phyloP scores from a whole-genome alignment of 2,888 invertebrate genomes.

The Eustalomyia histrio region DNA sequence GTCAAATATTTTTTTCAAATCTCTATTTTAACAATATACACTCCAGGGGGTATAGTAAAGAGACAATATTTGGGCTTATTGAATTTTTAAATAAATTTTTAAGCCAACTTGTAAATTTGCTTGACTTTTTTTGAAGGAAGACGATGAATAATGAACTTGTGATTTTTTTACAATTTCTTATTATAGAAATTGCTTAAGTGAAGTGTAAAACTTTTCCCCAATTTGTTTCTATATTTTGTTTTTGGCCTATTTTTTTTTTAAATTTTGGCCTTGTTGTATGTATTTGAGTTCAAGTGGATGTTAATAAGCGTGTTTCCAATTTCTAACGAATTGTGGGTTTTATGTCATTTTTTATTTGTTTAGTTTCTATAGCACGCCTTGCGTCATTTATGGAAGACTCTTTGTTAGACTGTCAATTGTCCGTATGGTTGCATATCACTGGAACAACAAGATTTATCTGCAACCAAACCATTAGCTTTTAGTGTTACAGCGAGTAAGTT shows the following conservation, averaged over 20 bases:
- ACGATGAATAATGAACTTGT: conserved; percentile 25
- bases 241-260: not conserved
- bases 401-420: conserved; percentile 37
- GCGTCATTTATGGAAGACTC: not conserved
- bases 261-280: not conserved
- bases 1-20: not conserved
- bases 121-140: not conserved
- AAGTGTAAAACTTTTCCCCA: conserved; percentile 34
- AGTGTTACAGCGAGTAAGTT: conserved; percentile 21
- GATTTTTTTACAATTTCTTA: conserved; percentile 33
- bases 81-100: not conserved
- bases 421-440: not conserved
- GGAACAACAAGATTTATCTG: conserved; percentile 14
- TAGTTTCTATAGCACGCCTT: conserved; percentile 3
- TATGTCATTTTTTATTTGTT: not conserved
- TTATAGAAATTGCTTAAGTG: conserved; percentile 42
- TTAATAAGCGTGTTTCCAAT: not conserved
- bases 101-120: not conserved
- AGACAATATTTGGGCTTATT: conserved; percentile 25
- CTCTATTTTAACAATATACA: conserved; percentile 58
- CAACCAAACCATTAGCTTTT: conserved; percentile 3
- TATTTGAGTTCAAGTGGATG: conserved; percentile 5
- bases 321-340: not conserved
- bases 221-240: conserved; percentile 6
- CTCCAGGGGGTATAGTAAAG: conserved; percentile 51